Evolutionary conservation across 2,113 vertebrate genomes (phyloP), one percentile per base, ranked within the genome.

Genomic region (Nothobranchius furzeri): DNA sequence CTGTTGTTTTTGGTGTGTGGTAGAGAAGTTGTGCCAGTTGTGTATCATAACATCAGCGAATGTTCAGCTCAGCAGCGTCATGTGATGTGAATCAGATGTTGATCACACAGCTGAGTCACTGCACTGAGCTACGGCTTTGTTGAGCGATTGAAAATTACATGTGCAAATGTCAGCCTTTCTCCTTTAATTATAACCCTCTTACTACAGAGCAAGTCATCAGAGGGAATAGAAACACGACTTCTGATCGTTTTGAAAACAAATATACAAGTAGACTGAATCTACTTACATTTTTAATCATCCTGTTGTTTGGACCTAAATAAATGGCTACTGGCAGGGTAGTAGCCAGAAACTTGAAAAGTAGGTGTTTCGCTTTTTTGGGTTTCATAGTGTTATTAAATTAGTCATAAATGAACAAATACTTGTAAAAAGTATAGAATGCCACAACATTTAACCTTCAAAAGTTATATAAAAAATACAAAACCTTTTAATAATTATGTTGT

Each of bases 61-160:
- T 49, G 70, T 25, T 72, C 59, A 48, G 63, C 65, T 71, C 37
- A 68, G 15, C 9, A 48, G 9, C 66, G 71, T 83, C 80, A 68
- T 60, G 69, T 69, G 69, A 51, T 83, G 70, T 78, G 79, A 84
- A 53, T 84, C 83, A 77, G 64, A 78, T 69, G 64, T 76, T 68
- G 69, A 70, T 78, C 69, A 52, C 68, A 43, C 9, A 55, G 65
- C 54, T 83, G 81, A 85, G 70, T 88, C 83, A 85, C 56, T 61
- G 52, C 64, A 51, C 20, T 24, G 52, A 76, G 68, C 47, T 45
- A 20, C 25, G 48, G 52, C 62, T 11, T 72, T 53, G 55, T 68
- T 43, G 20, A 68, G 64, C 45, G 25, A 36, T 52, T 25, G 49
- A 64, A 80, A 71, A 80, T 35, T 79, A 68, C 61, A 80, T 56